Evolutionary conservation across 2,113 vertebrate genomes (phyloP).

Genomic region (Carassius gibelio): DNA sequence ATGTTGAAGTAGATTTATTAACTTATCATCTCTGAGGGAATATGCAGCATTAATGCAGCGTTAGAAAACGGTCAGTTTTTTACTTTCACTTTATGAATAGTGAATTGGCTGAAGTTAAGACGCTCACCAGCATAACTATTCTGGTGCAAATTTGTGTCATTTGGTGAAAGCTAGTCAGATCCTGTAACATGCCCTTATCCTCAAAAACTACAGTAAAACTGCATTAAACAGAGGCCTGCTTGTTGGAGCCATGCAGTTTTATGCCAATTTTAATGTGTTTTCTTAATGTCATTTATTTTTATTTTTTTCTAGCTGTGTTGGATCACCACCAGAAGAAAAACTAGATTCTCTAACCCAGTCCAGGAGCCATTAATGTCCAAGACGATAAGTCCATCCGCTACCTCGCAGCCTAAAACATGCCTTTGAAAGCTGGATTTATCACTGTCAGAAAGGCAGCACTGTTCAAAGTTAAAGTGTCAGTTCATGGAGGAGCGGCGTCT

Average conservation of each 20-base stretch:
- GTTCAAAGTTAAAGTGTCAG: conserved; percentile 14
- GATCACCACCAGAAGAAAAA: background rate
- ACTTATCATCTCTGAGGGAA: too few species aligned
- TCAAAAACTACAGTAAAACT: background rate
- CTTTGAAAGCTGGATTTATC: conserved; percentile 31
- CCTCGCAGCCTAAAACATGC: background rate
- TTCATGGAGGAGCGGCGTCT: conserved; percentile 27
- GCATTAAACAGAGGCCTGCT: background rate
- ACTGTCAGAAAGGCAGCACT: conserved; percentile 19
- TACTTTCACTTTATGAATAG: too few species aligned
- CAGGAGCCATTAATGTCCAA: background rate
- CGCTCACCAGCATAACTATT: too few species aligned
- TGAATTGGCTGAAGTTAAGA: too few species aligned
- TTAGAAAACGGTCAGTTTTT: too few species aligned
- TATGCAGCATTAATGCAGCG: too few species aligned
- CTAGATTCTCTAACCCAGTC: background rate
- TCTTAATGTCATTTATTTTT: background rate
- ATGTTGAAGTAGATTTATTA: too few species aligned
- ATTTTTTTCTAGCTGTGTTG: background rate
- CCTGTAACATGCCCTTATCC: background rate
- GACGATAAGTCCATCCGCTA: background rate
- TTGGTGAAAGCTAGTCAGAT: background rate
- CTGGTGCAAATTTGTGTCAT: background rate
- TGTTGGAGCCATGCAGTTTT: background rate
- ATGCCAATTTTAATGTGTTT: background rate